Evolutionary conservation across 2,888 invertebrate genomes (phyloP).

Genomic region (Hemithea aestivaria): DNA sequence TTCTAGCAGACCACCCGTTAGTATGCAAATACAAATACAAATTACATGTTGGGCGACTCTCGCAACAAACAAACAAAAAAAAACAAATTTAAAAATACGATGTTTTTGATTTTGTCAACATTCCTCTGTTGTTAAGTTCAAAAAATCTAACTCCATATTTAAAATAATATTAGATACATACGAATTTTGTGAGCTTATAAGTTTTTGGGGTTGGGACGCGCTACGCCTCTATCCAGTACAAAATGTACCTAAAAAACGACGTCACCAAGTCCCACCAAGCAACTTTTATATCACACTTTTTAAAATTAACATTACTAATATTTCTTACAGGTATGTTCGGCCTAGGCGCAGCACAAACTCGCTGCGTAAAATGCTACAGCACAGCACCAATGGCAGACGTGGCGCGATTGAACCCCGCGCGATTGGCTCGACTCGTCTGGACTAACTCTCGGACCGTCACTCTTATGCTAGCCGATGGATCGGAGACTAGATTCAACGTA

Average conservation of each 20-base stretch:
- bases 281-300: conserved; percentile 96
- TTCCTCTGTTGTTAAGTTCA: too few relatives aligned
- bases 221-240: too few relatives aligned
- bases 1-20: too few relatives aligned
- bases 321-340: conserved; percentile 90
- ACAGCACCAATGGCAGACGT: conserved; percentile 95
- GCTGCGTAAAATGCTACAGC: conserved; percentile 96
- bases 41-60: conserved; percentile 95
- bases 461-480: conserved; percentile 96
- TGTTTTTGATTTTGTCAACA: too few relatives aligned
- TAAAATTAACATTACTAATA: conserved; percentile 72
- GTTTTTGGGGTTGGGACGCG: too few relatives aligned
- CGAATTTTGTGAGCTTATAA: too few relatives aligned
- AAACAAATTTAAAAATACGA: too few relatives aligned
- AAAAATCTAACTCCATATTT: too few relatives aligned
- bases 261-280: conserved; percentile 98
- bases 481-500: conserved; percentile 82
- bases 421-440: conserved; percentile 96
- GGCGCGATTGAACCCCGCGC: conserved; percentile 90
- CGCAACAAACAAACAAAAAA: too few relatives aligned
- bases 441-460: conserved; percentile 95
- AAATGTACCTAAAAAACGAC: too few relatives aligned
- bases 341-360: conserved; percentile 97
- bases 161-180: too few relatives aligned
- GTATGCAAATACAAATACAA: too few relatives aligned